Evolutionary conservation across 2,113 vertebrate genomes (phyloP).

Genomic region (Melanotaenia duboulayi): DNA sequence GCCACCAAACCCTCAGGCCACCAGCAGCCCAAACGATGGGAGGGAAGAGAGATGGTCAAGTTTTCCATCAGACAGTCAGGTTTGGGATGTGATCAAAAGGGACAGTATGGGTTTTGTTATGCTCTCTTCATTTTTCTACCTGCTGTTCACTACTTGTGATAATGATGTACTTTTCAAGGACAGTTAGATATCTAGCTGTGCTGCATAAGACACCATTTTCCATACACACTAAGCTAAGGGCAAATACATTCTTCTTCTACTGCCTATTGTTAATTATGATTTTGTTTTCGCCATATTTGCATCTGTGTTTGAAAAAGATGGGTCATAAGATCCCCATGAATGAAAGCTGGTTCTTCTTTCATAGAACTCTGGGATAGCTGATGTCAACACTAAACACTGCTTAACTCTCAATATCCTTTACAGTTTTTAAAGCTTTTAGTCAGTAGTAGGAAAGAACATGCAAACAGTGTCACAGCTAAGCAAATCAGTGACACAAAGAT

Average conservation of each 20-base stretch:
- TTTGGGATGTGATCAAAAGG: conserved; percentile 46
- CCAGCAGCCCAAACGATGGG: neutral
- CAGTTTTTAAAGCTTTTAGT: too few relatives aligned
- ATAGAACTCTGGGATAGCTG: too few relatives aligned
- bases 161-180: conserved; percentile 10
- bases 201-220: conserved; percentile 4
- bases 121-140: conserved; percentile 37
- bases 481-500: neutral
- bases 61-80: conserved; percentile 19
- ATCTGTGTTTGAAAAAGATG: neutral
- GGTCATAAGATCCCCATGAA: neutral
- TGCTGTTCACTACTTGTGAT: conserved; percentile 14
- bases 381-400: too few relatives aligned
- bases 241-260: neutral
- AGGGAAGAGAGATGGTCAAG: conserved; percentile 23
- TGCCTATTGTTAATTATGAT: neutral
- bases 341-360: too few relatives aligned
- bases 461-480: neutral
- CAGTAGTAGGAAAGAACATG: too few relatives aligned
- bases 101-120: conserved; percentile 15
- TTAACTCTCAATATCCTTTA: too few relatives aligned
- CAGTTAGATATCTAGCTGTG: conserved; percentile 20
- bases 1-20: conserved; percentile 30
- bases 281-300: neutral
- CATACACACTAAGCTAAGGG: neutral